A percentile compares a stretch with the other conserved stretches of the same genome.
Conservation (phyloP, 2,797 vertebrate species). For the Atherinosoma microstoma region DNA sequence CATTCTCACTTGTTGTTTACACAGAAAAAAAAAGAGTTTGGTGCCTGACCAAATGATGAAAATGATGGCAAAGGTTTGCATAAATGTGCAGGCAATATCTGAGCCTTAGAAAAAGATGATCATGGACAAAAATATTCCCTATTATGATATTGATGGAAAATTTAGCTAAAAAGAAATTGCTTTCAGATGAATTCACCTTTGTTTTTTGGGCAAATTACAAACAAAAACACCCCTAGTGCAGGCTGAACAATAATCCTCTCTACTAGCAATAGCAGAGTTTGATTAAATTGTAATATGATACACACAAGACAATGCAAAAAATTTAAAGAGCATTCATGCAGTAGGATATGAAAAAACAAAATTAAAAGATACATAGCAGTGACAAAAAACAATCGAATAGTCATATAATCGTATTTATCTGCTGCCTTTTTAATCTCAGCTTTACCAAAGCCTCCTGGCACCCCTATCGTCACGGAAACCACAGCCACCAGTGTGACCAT, state of each 20-base stretch:
- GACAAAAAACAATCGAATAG: background rate
- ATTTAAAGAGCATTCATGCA: background rate
- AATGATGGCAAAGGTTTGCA: background rate
- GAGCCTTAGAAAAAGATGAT: background rate
- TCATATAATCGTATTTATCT: slow-evolving; percentile 4
- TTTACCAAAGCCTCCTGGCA: slow-evolving; percentile 95
- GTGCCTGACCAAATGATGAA: background rate
- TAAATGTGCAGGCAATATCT: background rate
- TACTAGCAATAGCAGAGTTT: background rate
- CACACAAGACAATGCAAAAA: background rate
- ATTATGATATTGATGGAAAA: background rate
- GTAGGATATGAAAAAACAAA: background rate
- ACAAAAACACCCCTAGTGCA: background rate
- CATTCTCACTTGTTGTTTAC: background rate
- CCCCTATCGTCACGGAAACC: slow-evolving; percentile 94
- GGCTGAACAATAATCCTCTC: background rate
- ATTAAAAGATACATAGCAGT: background rate
- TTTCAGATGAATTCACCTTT: background rate
- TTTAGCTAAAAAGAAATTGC: background rate
- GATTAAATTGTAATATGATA: background rate
- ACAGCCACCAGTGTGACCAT: slow-evolving; percentile 98
- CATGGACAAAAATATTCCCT: background rate
- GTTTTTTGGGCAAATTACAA: background rate
- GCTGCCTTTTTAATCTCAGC: slow-evolving; percentile 79
- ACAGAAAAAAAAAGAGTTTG: background rate